These are phyloP conservation scores for Phainopepla nitens DNA, from an alignment of 2,113 vertebrate genomes.

Conservation along the genomic window DNA sequence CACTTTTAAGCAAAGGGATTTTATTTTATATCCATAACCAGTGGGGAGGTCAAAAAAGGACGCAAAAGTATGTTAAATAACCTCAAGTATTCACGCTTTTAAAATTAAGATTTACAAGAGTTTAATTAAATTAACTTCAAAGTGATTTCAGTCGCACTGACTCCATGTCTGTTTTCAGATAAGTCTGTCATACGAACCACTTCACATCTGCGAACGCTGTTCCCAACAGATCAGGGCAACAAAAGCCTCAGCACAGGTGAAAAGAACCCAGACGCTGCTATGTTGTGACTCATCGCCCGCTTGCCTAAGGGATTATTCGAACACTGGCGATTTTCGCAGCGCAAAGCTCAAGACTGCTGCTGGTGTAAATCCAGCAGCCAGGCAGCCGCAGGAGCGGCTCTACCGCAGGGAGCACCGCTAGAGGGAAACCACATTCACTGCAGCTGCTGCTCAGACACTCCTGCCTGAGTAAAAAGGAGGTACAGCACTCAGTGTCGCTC, in stretches of 20 bases:
- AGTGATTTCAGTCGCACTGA: not conserved
- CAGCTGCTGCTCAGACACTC: not conserved
- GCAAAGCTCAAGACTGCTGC: not conserved
- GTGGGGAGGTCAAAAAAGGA: not conserved
- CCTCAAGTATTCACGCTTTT: not conserved
- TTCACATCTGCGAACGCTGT: not conserved
- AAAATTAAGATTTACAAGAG: not conserved
- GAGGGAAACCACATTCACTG: not conserved
- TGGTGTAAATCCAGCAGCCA: not conserved
- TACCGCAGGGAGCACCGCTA: not conserved
- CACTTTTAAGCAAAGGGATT: not conserved
- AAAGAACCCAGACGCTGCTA: not conserved
- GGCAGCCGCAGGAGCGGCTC: not conserved
- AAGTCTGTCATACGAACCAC: not conserved
- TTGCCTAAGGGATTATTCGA: not conserved
- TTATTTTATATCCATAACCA: not conserved
- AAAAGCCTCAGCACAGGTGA: not conserved
- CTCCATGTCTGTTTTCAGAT: not conserved
- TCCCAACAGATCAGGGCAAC: not conserved
- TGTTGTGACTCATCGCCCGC: not conserved
- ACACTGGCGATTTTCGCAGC: not conserved
- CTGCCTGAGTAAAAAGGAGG: fast-evolving
- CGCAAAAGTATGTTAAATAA: not conserved
- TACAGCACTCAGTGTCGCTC: not conserved
- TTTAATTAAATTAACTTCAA: not conserved